A percentile compares a stretch with the other conserved stretches of the same genome.
Evolutionary conservation across 2,888 invertebrate genomes (phyloP).

Genomic region (Physocephala rufipes): DNA sequence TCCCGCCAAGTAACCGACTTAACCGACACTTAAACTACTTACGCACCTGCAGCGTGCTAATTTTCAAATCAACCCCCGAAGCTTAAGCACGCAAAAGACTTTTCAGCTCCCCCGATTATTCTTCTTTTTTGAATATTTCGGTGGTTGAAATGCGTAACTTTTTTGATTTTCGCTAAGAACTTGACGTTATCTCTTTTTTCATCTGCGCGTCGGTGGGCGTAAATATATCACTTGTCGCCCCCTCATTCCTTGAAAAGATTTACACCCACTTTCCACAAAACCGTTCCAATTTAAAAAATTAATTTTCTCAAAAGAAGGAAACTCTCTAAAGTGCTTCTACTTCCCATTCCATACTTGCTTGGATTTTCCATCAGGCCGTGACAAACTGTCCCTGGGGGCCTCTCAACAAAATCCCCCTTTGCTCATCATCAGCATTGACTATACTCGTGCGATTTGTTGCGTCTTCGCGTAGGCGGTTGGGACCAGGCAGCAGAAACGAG

Average conservation of each 20-base stretch:
- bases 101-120: background rate
- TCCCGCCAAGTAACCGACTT: constrained; percentile 8
- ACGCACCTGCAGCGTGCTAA: constrained; percentile 29
- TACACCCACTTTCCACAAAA: constrained; percentile 38
- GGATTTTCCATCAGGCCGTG: background rate
- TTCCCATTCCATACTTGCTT: background rate
- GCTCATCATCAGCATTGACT: background rate
- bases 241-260: constrained; percentile 3
- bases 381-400: constrained; percentile 21
- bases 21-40: constrained; percentile 33
- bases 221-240: background rate
- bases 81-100: background rate
- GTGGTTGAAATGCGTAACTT: constrained; percentile 28
- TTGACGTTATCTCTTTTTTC: too few species aligned
- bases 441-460: background rate
- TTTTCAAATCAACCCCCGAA: background rate
- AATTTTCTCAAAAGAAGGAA: constrained; percentile 50
- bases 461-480: background rate
- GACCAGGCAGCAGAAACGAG: background rate
- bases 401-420: background rate
- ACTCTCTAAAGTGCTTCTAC: constrained; percentile 3
- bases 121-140: background rate
- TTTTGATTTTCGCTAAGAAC: constrained; percentile 1
- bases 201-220: constrained; percentile 16
- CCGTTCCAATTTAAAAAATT: constrained; percentile 49